Evolutionary conservation across 1,140 invertebrate species (phyloP), one percentile per base, ranked within the genome.

Genomic region (Apolygus lucorum): DNA sequence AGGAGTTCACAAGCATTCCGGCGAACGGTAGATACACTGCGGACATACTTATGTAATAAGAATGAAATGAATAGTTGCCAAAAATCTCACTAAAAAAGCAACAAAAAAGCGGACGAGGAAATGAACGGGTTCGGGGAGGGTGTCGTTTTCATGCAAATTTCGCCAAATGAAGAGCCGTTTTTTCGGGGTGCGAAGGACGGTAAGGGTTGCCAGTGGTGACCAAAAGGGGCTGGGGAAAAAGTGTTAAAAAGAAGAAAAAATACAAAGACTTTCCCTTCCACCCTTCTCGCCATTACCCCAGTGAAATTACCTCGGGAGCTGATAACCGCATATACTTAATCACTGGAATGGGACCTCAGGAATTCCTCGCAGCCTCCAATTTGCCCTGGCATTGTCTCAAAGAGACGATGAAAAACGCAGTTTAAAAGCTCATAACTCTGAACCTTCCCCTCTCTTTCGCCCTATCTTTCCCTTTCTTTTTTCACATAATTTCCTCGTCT

Each of bases 281-380:
- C n/a, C 54, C 54, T 8, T 8, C 8, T 25, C 22, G 24, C 54
- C 54, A 62, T 62, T 62, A 62, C 54, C 22, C 54, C 8, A 22
- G 54, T 14, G 54, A 22, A 62, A 62, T 62, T 62, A 62, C 54
- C 54, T 25, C 14, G 54, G 54, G 54, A 62, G 14, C 54, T 62
- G 54, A 62, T 62, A 62, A 62, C 54, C 54, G 54, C 54, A 62
- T n/a, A 62, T 62, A 62, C 54, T 62, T 62, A 62, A 62, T 62
- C 54, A 62, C 54, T 62, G 54, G 24, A 62, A 62, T 62, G 24
- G 54, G 54, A 25, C 14, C 24, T 62, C 14, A 62, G 54, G 54
- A 62, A 62, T 62, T 25, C 22, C 54, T 25, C 54, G 14, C 54
- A 4, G 14, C 54, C 24, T 25, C 54, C 54, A 62, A 62, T 62